phyloP scores from a whole-genome alignment of 1,140 invertebrate genomes.

The Drosophila kikkawai region DNA sequence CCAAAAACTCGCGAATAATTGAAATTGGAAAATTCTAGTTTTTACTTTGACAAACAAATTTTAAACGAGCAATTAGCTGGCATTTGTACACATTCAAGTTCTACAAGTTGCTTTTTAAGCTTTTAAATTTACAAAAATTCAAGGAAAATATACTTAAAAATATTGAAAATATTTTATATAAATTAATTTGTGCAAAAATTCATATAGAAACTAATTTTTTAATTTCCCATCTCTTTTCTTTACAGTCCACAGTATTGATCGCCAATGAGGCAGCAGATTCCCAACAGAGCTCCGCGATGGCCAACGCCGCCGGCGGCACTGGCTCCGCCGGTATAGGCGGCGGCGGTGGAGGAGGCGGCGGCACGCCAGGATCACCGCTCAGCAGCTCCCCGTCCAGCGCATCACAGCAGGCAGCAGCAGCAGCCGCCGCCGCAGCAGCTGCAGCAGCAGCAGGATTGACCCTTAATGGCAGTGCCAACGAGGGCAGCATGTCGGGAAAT shows the following conservation, averaged over 20 bases:
- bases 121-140: not conserved
- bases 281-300: conserved; percentile 71
- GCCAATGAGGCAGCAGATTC: conserved; percentile 75
- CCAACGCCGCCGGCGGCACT: conserved; percentile 33
- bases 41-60: conserved; percentile 6
- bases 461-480: conserved; percentile 80
- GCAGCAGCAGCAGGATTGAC: conserved; percentile 54
- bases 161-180: too few species aligned
- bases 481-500: conserved; percentile 69
- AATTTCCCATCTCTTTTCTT: conserved; percentile 21
- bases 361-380: conserved; percentile 63
- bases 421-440: conserved; percentile 39
- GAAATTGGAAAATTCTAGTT: conserved; percentile 21
- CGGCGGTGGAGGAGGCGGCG: conserved; percentile 53
- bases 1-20: conserved; percentile 13
- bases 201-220: not conserved
- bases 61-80: not conserved
- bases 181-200: not conserved
- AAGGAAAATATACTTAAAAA: not conserved
- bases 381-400: conserved; percentile 76
- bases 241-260: conserved; percentile 85
- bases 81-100: not conserved
- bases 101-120: not conserved
- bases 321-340: conserved; percentile 50
- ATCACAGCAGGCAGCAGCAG: conserved; percentile 36